Percentiles rank a stretch among this genome's conserved stretches.
Conservation (phyloP, 2,888 invertebrate species). For the Dilophus febrilis region DNA sequence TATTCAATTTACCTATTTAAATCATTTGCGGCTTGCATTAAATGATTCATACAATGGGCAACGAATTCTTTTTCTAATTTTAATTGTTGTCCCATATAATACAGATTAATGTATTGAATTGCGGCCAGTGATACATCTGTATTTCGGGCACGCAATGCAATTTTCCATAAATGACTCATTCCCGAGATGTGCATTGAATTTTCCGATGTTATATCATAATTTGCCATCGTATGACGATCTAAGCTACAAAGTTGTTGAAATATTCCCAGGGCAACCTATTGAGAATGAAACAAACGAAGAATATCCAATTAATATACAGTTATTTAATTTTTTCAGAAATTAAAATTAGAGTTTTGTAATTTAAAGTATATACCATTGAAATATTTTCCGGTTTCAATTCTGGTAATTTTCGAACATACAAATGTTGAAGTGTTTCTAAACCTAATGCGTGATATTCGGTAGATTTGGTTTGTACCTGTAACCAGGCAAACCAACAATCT, state of each 20-base stretch:
- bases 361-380: slow-evolving; percentile 44
- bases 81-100: slow-evolving; percentile 82
- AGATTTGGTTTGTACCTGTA: slow-evolving; percentile 78
- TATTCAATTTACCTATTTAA: slow-evolving; percentile 28
- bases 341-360: too few species aligned
- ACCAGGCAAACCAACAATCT: slow-evolving; percentile 87
- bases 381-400: slow-evolving; percentile 74
- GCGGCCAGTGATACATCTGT: slow-evolving; percentile 92
- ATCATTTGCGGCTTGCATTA: slow-evolving; percentile 66
- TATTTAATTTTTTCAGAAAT: too few species aligned
- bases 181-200: slow-evolving; percentile 48
- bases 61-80: slow-evolving; percentile 88
- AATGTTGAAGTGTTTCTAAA: slow-evolving; percentile 67
- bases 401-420: slow-evolving; percentile 79
- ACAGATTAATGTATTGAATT: slow-evolving; percentile 83
- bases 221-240: slow-evolving; percentile 62
- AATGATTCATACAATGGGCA: slow-evolving; percentile 80
- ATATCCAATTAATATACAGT: too few species aligned
- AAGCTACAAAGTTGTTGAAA: slow-evolving; percentile 84
- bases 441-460: slow-evolving; percentile 85
- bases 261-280: slow-evolving; percentile 59
- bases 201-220: slow-evolving; percentile 35
- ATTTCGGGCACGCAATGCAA: slow-evolving; percentile 75
- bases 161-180: slow-evolving; percentile 90
- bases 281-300: too few species aligned